phyloP scores from a whole-genome alignment of 2,797 vertebrate species.

The Serranus cabrilla region DNA sequence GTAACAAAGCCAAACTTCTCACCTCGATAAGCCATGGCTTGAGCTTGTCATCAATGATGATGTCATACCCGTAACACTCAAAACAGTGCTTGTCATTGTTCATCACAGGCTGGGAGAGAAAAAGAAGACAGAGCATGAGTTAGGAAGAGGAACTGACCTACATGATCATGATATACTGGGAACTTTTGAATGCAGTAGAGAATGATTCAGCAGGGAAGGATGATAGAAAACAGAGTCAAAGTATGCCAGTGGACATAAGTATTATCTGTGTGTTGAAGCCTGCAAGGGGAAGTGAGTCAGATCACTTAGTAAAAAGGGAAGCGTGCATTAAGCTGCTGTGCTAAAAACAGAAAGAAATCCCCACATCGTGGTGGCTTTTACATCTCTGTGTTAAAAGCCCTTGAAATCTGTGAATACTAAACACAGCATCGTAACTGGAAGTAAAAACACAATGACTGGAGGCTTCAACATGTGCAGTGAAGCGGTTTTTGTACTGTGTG shows the following conservation, averaged over 20 bases:
- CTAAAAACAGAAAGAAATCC: slow-evolving; percentile 30
- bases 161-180: not conserved
- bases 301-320: slow-evolving; percentile 54
- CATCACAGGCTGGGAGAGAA: slow-evolving; percentile 92
- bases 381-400: slow-evolving; percentile 25
- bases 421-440: slow-evolving; percentile 11
- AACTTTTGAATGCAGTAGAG: slow-evolving; percentile 7
- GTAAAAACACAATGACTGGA: not conserved
- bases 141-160: not conserved
- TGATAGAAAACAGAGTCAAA: slow-evolving; percentile 10
- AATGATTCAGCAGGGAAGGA: slow-evolving; percentile 19
- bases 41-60: slow-evolving; percentile 97
- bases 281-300: slow-evolving; percentile 48
- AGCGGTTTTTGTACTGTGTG: not conserved
- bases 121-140: slow-evolving; percentile 26
- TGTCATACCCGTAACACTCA: slow-evolving; percentile 98
- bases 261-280: not conserved
- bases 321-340: slow-evolving; percentile 15
- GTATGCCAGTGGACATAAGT: not conserved
- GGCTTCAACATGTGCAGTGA: not conserved
- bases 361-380: slow-evolving; percentile 11
- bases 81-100: slow-evolving; percentile 99
- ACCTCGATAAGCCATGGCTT: slow-evolving; percentile 99
- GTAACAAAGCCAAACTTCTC: slow-evolving; percentile 41
- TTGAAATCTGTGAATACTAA: not conserved